Evolutionary conservation across 2,797 vertebrate genomes (phyloP), one percentile per base, ranked within the genome.

Genomic region (Acridotheres tristis): DNA sequence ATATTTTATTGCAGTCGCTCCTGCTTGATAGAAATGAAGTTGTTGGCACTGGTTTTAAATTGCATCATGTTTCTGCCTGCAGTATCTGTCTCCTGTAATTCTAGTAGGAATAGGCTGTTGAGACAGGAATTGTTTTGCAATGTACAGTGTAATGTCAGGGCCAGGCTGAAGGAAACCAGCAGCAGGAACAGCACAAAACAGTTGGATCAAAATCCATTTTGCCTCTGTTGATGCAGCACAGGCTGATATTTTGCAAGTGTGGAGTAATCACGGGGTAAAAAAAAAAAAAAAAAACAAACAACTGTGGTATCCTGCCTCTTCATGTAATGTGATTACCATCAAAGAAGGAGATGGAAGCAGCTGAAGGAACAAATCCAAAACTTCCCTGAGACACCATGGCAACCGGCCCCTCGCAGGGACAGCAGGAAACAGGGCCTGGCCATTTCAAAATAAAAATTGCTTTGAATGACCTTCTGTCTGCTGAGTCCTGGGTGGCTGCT

Each of bases 381-480:
- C 84, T 90, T 92, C 76, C 85, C 92, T 81, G 89, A 89, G 97
- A 67, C 93, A 45, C 98, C 97, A 97, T 98, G 96, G 97, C 96
- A 98, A 98, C 98, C 57, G 95, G 94, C 68, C 94, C 85, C 96
- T 95, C 10, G 3, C 72, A 85, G 91, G 77, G 88, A 76, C 76
- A 82, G 68, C 53, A 27, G 90, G 89, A 83, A 77, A 17, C 3
- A 0, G 29, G 27, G 66, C 61, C 76, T 87, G 77, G 26, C 74
- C 57, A 15, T 81, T 74, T 71, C 67, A 53, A 86, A 94, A 88
- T n/a, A 40, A 29, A 74, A 93, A 88, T 23, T 57, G 76, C 69
- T 87, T 69, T n/a, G 32, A 80, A 34, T 73, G 69, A 58, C 80
- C 89, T 90, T 42, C 48, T 77, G 17, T 32, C 68, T 91, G 68